Evolutionary conservation across 2,888 invertebrate genomes (phyloP), one percentile per base, ranked within the genome.

Genomic region (Selenia dentaria): DNA sequence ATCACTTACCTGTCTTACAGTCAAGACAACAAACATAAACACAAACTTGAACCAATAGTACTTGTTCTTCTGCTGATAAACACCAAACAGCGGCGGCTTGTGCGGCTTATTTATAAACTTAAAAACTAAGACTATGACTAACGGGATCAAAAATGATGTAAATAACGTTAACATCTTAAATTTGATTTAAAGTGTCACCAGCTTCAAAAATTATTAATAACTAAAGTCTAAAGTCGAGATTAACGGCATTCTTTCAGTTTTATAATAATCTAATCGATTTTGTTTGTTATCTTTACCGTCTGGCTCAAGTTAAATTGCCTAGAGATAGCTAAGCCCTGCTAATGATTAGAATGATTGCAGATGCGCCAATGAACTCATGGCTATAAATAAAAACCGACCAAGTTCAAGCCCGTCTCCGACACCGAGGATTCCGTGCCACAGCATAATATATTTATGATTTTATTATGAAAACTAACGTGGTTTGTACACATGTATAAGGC

Each of bases 41-140:
- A 76, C 27, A 56, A 91, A 91, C 73, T 93, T 93, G 4, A 90
- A 45, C 77, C 79, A 92, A 62, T 87, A 93, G 45, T 78, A 83
- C 55, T 89, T 91, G 58, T 89, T 89, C 26, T 71, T 74, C 60
- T 88, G 81, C 46, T 83, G 89, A 64, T 93, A 93, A 34, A 93
- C 71, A 34, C 92, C 92, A 27, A 90, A 81, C 47, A 92, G 77
- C 0, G 90, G 78, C 0, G 83, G 79, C 28, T 74, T 81, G 14
- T 65, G 59, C 37, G 69, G 71, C 33, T 61, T 70, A 65, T 88
- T 88, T 39, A 86, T 41, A 54, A 77, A 74, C 40, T 70, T 76
- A 62, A 88, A 84, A 46, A 77, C 29, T 24, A 80, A 20, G 12
- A 86, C 76, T 28, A 87, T 51, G 25, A 52, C 37, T 1, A 65